Evolutionary conservation across 1,140 invertebrate genomes (phyloP).

Genomic region (Saxidomus purpurata): DNA sequence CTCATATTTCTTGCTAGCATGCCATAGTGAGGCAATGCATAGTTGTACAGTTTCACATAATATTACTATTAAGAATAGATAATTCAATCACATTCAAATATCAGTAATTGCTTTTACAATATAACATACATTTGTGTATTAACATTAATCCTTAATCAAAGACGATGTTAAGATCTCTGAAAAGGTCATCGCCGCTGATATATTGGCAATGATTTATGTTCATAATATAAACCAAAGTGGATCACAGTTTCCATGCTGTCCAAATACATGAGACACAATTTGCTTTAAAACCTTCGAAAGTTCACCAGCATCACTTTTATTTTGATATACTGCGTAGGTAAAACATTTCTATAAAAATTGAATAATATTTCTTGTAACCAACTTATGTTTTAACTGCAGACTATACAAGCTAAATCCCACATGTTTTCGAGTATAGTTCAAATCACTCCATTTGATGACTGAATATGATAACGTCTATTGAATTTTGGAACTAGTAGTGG

Average conservation of each 20-base stretch:
- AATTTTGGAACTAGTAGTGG: slow-evolving; percentile 27
- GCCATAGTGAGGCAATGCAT: no score
- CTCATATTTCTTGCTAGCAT: no score
- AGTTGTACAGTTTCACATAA: no score
- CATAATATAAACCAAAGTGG: slow-evolving; percentile 25
- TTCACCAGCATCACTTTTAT: slow-evolving; percentile 16
- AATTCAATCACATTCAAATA: no score
- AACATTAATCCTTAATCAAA: no score
- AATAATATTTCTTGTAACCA: slow-evolving; percentile 21
- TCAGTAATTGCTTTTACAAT: no score
- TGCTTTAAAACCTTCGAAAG: neutral
- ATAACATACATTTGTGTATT: no score
- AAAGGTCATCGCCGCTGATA: no score
- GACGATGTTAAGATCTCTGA: no score
- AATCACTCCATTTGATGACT: slow-evolving; percentile 42
- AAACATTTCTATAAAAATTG: slow-evolving; percentile 37
- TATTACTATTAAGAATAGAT: no score
- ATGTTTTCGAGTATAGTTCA: slow-evolving; percentile 45
- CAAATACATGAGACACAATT: slow-evolving; percentile 42
- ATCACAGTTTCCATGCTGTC: slow-evolving; percentile 26
- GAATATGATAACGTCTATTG: neutral
- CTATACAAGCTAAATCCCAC: slow-evolving; percentile 20
- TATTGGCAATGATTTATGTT: neutral
- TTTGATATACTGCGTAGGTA: slow-evolving; percentile 26
- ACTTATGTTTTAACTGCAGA: slow-evolving; percentile 43